A percentile compares a stretch with the other conserved stretches of the same genome.
phyloP scores from a whole-genome alignment of 2,797 vertebrate species.

The Vultur gryphus region DNA sequence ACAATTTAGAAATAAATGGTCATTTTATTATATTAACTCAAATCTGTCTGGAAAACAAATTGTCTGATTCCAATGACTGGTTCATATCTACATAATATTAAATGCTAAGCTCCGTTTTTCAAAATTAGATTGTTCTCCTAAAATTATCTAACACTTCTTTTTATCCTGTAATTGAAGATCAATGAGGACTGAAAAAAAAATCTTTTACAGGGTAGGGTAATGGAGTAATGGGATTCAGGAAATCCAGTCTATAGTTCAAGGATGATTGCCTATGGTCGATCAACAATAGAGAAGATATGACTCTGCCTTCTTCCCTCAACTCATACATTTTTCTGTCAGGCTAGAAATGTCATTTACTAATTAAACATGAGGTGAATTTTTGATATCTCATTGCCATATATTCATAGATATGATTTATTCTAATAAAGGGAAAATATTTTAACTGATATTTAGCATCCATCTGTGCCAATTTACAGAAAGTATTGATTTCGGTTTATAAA shows the following conservation, averaged over 20 bases:
- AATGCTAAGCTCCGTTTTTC: not conserved
- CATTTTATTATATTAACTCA: not conserved
- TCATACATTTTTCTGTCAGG: not conserved
- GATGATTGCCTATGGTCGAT: not conserved
- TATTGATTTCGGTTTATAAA: not conserved
- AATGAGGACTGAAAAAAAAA: not conserved
- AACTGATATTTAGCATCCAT: not conserved
- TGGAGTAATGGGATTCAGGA: not conserved
- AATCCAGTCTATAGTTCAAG: not conserved
- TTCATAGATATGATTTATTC: not conserved
- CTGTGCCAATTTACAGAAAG: not conserved
- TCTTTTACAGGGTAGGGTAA: not conserved
- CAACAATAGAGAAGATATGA: not conserved
- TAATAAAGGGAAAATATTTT: not conserved
- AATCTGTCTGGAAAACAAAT: not conserved
- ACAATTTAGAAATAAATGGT: not conserved
- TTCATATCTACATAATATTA: not conserved
- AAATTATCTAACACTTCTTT: not conserved
- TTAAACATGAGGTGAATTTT: not conserved
- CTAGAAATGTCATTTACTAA: not conserved
- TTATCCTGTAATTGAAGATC: not conserved
- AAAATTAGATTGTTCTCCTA: not conserved
- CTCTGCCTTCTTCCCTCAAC: not conserved
- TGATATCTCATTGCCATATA: not conserved
- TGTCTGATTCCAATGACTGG: not conserved